These are phyloP conservation scores for Nemurella pictetii DNA, from an alignment of 2,888 invertebrate genomes.

Conservation along the genomic window DNA sequence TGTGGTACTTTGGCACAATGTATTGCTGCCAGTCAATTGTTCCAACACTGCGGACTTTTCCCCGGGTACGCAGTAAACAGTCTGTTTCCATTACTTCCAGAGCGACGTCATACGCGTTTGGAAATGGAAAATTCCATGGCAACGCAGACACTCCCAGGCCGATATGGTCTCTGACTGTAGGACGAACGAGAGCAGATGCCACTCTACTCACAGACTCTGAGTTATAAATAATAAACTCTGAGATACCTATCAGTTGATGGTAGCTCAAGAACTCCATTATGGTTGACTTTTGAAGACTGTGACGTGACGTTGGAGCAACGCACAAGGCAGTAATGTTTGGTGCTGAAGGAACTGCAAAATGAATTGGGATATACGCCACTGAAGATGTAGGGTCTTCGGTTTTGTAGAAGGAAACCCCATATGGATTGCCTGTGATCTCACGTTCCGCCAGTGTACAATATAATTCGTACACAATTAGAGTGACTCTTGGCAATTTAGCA, in stretches of 20 bases:
- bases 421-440: conserved; percentile 44
- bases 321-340: conserved; percentile 61
- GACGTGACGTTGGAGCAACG: conserved; percentile 62
- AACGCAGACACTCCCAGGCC: conserved; percentile 61
- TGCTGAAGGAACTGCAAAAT: conserved; percentile 22
- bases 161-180: conserved; percentile 51
- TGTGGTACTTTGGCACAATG: conserved; percentile 63
- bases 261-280: conserved; percentile 69
- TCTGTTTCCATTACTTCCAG: conserved; percentile 64
- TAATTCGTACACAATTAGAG: conserved; percentile 56
- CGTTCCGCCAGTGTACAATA: conserved; percentile 56
- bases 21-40: conserved; percentile 68
- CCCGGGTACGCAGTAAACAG: conserved; percentile 65
- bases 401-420: conserved; percentile 49
- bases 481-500: conserved; percentile 54
- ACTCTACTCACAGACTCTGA: conserved; percentile 56
- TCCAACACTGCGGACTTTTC: conserved; percentile 53
- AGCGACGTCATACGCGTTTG: conserved; percentile 48
- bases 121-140: conserved; percentile 68
- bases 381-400: conserved; percentile 42
- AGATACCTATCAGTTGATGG: conserved; percentile 67
- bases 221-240: conserved; percentile 68
- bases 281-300: conserved; percentile 57
- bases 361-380: conserved; percentile 44
- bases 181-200: conserved; percentile 51